These are phyloP conservation scores for Nettapus auritus DNA, from an alignment of 2,113 vertebrate species.

Conservation along the genomic window DNA sequence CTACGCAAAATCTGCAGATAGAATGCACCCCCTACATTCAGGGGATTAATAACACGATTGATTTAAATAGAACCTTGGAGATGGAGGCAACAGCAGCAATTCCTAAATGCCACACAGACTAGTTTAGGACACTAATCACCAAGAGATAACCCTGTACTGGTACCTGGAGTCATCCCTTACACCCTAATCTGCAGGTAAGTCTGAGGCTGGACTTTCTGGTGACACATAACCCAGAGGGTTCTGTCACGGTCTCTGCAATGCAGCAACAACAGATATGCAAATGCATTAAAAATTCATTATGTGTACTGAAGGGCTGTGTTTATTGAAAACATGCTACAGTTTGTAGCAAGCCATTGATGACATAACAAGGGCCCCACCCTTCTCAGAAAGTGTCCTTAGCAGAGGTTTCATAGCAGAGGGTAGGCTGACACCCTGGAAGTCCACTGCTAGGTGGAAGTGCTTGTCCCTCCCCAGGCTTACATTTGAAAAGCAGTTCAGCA, in stretches of 20 bases:
- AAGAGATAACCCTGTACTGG: not conserved
- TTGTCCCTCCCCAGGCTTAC: no score
- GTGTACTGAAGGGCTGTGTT: not conserved
- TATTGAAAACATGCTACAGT: not conserved
- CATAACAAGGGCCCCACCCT: not conserved
- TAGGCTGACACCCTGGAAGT: not conserved
- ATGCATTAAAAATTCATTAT: not conserved
- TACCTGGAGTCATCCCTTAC: not conserved
- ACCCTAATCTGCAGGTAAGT: not conserved
- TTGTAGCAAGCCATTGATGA: not conserved
- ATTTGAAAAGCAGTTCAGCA: not conserved
- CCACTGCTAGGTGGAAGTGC: fast-evolving
- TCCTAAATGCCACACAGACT: not conserved
- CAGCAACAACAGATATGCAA: not conserved
- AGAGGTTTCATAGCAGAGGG: not conserved
- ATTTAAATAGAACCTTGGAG: not conserved
- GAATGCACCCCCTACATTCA: no score
- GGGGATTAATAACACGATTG: not conserved
- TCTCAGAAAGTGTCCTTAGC: not conserved
- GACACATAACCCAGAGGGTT: not conserved
- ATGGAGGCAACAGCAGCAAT: not conserved
- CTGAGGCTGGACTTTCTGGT: not conserved
- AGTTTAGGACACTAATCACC: not conserved
- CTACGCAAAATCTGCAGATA: not conserved
- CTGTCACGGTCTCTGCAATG: not conserved